Base-by-base conservation (phyloP, 1,140 invertebrate genomes). In the Solenopsis invicta region DNA sequence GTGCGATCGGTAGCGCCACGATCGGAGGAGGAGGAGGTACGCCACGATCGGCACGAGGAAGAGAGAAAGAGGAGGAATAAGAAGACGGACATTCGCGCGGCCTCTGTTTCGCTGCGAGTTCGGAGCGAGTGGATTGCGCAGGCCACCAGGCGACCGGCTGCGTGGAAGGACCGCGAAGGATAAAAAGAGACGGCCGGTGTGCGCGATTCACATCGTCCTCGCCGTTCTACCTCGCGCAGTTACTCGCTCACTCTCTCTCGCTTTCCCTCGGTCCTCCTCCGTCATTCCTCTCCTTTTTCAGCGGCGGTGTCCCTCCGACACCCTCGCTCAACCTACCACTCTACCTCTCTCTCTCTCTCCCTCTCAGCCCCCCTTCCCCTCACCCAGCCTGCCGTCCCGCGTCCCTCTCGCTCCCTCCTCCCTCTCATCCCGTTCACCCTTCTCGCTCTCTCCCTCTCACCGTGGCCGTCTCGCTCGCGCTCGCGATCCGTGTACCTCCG, bases 111-210 rank as follows among this genome's bases (percentile, higher is more conserved):
- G 52, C 77, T 2, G 41, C 4, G 86, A 87, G 45, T 84, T 48
- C 64, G 50, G 34, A 29, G 77, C 74, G 82, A 50, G 69, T 77
- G 76, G 29, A 85, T 85, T 85, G 84, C 84, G 84, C 84, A 85
- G 84, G 75, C 84, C 62, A 61, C n/a, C 34, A 62, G 59, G 21
- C 69, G n/a, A 77, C 66, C 45, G 71, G 62, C 56, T 41, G 88
- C 59, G 88, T 82, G 56, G 71, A 82, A 86, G 88, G 71, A 89
- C 74, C 61, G 59, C 54, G 12, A 34, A 67, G 61, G 89, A 90
- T 86, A 85, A 87, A 91, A 91, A 93, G 89, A 88, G 88, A 89
- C 90, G 77, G 56, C 41, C 84, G 88, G 76, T 64, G 88, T 34
- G 81, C 86, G 75, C 74, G 89, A 89, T 89, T 56, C 76, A 50